Base-by-base conservation (phyloP, 2,888 invertebrate species). In the Leptopilina drosophilae region DNA sequence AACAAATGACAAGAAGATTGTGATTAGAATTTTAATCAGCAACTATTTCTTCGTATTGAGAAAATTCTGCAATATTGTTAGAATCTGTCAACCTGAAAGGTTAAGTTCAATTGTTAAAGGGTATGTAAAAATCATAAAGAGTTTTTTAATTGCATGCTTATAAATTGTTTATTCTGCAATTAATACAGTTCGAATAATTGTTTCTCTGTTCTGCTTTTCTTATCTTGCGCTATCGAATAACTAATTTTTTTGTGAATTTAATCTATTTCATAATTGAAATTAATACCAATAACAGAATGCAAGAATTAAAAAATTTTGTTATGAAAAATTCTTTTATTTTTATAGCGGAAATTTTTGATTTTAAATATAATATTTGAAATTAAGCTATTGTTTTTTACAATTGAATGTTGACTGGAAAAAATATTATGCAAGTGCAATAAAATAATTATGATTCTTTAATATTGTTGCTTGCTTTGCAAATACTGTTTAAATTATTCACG, bases 401-500 rank as follows among this genome's bases (percentile, higher is more conserved):
- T n/a, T 59, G n/a, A 59, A 7, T n/a, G 42, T n/a, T 59, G 8
- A n/a, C 15, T 59, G 15, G 15, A 59, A 59, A 49, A 49, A 42
- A 11, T 49, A 7, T 59, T 59, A 59, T 59, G 15, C 62, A 62
- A 15, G 20, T 62, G 9, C 8, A 62, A 15, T 15, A 62, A 62
- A 62, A 62, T 62, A 49, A 49, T 49, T 49, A 62, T 8, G 7
- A 20, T 62, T 15, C 62, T 15, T 20, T 15, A 62, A n/a, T 3
- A 20, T 62, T 62, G n/a, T 62, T 62, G 20, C 62, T n/a, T 62
- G 20, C 20, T 56, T 73, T 73, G 26, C 33, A 33, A 56, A 56
- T 33, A 12, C n/a, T 73, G 56, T 15, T 46, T 40, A 56, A 73
- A 56, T 73, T 73, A 73, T 73, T 73, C 33, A 73, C 11, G 33